Base-by-base conservation (phyloP, 2,113 vertebrate species). In the Lepus timidus region DNA sequence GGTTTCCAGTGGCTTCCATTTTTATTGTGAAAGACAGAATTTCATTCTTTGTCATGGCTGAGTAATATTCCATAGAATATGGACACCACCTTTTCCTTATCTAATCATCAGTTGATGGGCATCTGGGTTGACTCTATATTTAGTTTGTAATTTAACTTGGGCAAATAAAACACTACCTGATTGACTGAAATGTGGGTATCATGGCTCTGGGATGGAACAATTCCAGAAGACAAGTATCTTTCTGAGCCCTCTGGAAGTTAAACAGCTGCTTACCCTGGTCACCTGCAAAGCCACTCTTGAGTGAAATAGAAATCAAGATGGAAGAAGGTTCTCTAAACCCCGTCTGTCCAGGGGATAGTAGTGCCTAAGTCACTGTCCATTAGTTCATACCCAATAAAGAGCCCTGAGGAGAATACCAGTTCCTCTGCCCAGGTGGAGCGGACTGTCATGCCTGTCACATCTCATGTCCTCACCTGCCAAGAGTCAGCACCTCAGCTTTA, bases 381-480 rank as follows among this genome's bases (percentile, higher is more conserved):
- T 83, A 83, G 86, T n/a, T 92, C 58, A 79, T 33, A 76, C 19
- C 19, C 22, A 31, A 92, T 23, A 33, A 64, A 74, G 82, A 82
- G 27, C 39, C 27, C n/a, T 31, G n/a, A 75, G 33, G n/a, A 75
- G 33, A 92, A 16, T 13, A 44, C 6, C 6, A n/a, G 78, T 70
- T 64, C 4, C 20, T 85, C 33, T 33, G 8, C 44, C 33, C 4
- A 29, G 33, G n/a, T 3, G 8, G 7, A 62, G 4, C 6, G 61
- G 64, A 33, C 9, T 52, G 13, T 64, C 22, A 25, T 49, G 17
- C 9, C 31, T 64, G 25, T 10, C n/a, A 74, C 1, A 25, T 25
- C 20, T 52, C 22, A 13, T 25, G 3, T 4, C 36, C 36, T 80
- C 79, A 20, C 4, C 14, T 51, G 12, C 52, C 39, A 16, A 3